Base-by-base conservation (phyloP, 1,140 invertebrate genomes). In the Wiebesia pumilae region DNA sequence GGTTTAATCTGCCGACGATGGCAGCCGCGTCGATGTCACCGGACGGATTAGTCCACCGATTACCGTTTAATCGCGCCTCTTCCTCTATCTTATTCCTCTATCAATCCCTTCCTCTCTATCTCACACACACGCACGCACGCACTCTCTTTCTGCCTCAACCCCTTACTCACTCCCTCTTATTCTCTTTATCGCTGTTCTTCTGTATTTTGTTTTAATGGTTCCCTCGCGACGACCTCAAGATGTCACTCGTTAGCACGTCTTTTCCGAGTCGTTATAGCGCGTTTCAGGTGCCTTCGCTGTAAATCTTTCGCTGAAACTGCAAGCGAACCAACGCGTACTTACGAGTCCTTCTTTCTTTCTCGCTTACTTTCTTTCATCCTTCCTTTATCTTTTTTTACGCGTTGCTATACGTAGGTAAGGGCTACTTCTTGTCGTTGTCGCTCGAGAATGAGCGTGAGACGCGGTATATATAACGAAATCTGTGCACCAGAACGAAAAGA, bases 231-330 rank as follows among this genome's bases (percentile, higher is more conserved):
- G 47, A 65, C 35, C 51, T 83, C 71, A 62, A 83, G 82, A 83
- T 75, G 82, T 78, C 54, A 84, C 83, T 84, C 73, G 73, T 84
- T 84, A 84, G 83, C 73, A 77, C 82, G 71, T 84, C 69, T 71
- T 84, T 77, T 40, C 51, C 71, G 33, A 65, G 71, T 62, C 54
- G 82, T 75, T 83, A 83, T 40, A 58, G 30, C 65, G 33, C 67
- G n/a, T 51, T 81, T 71, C 65, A 35, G 65, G 51, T 40, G 81
- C 3, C 81, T 75, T 10, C 30, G 30, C 47, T 65, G 81, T 84
- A 84, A 78, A 84, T 84, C 69, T 77, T 65, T 1, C 33, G 51
- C 38, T 79, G 80, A 30, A 69, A 75, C 82, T 62, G 47, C 40
- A 35, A 30, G 62, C 58, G 3, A 58, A 51, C 35, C 33, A 33